Conservation (phyloP, 2,797 vertebrate genomes). For the Coranthus polyacanthus region DNA sequence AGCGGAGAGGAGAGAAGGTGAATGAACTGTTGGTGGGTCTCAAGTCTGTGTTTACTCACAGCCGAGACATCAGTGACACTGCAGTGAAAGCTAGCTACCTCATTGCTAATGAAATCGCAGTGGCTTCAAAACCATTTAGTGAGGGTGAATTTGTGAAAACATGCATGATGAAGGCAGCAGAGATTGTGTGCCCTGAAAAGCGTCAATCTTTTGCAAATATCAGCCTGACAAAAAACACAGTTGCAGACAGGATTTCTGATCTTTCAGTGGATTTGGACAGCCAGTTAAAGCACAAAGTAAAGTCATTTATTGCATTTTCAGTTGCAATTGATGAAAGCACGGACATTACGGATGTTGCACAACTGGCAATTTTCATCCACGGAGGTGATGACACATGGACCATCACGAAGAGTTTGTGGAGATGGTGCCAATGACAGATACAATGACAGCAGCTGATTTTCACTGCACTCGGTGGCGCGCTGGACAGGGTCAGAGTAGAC, state of each 20-base stretch:
- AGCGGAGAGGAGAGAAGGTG: no score
- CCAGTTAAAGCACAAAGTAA: constrained; percentile 60
- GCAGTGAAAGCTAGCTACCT: no score
- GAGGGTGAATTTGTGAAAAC: constrained; percentile 17
- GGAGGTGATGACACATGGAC: background rate
- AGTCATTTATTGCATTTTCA: constrained; percentile 58
- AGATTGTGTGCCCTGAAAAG: constrained; percentile 30
- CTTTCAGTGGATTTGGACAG: constrained; percentile 4
- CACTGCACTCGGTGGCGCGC: background rate
- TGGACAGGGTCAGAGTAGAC: background rate
- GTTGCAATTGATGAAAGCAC: constrained; percentile 31
- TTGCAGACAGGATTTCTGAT: background rate
- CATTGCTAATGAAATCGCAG: no score
- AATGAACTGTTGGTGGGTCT: no score
- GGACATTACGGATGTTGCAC: background rate
- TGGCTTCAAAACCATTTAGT: background rate
- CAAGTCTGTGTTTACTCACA: no score
- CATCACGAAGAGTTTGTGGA: background rate
- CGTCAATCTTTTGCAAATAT: constrained; percentile 16
- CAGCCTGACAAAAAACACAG: background rate
- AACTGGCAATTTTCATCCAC: background rate
- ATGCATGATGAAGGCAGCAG: constrained; percentile 34
- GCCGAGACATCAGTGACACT: no score
- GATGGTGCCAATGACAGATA: background rate
- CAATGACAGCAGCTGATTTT: background rate